Base-by-base conservation (phyloP, 2,797 vertebrate species). In the Pseudomugil gertrudae region DNA sequence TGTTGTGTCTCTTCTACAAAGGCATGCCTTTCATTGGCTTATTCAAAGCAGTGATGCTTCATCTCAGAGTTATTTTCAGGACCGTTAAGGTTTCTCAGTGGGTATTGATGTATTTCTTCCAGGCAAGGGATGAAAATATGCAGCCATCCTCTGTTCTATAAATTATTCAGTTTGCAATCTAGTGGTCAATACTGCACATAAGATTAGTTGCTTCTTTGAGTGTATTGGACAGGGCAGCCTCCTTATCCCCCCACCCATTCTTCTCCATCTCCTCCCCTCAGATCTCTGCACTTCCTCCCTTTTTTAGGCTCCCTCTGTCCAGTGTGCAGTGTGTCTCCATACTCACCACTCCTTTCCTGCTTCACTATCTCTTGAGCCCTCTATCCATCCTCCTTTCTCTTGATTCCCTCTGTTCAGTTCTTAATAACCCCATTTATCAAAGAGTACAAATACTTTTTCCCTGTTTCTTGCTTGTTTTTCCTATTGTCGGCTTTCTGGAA, bases 371-470 rank as follows among this genome's bases (percentile, higher is more conserved):
- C 53, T 33, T 35, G 53, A 51, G 38, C 30, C 57, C 11, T 51
- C 33, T 51, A 67, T 72, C 52, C 45, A 64, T 67, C 32, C 40
- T 80, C 36, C 27, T 61, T 66, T 57, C 56, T 63, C 27, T 68
- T 69, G 64, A 55, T 71, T 29, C 64, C 63, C 70, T 78, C 69
- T 72, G 66, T 75, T 84, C 54, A 62, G 30, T 64, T 76, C 79
- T 84, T 82, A 87, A 87, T 78, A 81, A 63, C 73, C 66, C 74
- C 76, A 87, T 88, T 90, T 65, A 83, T 91, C 82, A 89, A 59
- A 56, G 33, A 54, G 48, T 73, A 85, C 75, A 83, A 87, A 88
- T 84, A 82, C 53, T n/a, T 74, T 27, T 83, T 83, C 71, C 63
- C 63, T 64, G 35, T 79, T 79, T 79, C 72, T 70, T 82, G 51